Evolutionary conservation across 1,140 invertebrate genomes (phyloP).

Genomic region (Drosophila sulfurigaster): DNA sequence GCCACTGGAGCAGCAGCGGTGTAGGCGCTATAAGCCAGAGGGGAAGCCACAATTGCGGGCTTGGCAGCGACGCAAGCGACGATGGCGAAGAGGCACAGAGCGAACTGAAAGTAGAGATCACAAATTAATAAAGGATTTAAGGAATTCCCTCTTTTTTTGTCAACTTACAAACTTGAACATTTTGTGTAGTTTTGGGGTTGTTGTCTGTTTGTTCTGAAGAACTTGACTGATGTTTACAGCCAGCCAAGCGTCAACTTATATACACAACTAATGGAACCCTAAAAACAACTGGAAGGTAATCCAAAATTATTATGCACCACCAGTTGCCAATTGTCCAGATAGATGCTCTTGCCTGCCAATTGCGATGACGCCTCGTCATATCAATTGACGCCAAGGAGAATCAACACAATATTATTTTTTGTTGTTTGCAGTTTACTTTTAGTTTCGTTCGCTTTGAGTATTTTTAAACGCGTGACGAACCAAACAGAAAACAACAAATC

Average conservation of each 20-base stretch:
- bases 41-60: conserved; percentile 68
- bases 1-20: conserved; percentile 75
- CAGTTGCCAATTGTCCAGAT: conserved; percentile 41
- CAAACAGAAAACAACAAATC: conserved; percentile 38
- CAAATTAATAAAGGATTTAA: background rate
- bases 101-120: conserved; percentile 52
- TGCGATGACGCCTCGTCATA: conserved; percentile 26
- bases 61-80: conserved; percentile 81
- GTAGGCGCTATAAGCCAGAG: conserved; percentile 85
- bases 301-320: conserved; percentile 60
- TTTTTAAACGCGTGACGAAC: conserved; percentile 74
- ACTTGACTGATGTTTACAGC: conserved; percentile 71
- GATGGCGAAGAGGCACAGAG: conserved; percentile 80
- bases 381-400: conserved; percentile 73
- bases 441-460: conserved; percentile 65
- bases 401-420: conserved; percentile 28
- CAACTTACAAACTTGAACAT: conserved; percentile 84
- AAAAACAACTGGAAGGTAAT: conserved; percentile 53
- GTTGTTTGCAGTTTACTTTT: conserved; percentile 73
- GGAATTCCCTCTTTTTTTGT: background rate
- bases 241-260: conserved; percentile 53
- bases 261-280: conserved; percentile 48
- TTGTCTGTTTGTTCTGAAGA: conserved; percentile 72
- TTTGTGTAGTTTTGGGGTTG: conserved; percentile 42
- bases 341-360: conserved; percentile 36